A percentile compares a stretch with the other conserved stretches of the same genome.
phyloP scores from a whole-genome alignment of 2,888 invertebrate species.

The Drosophila atripex region DNA sequence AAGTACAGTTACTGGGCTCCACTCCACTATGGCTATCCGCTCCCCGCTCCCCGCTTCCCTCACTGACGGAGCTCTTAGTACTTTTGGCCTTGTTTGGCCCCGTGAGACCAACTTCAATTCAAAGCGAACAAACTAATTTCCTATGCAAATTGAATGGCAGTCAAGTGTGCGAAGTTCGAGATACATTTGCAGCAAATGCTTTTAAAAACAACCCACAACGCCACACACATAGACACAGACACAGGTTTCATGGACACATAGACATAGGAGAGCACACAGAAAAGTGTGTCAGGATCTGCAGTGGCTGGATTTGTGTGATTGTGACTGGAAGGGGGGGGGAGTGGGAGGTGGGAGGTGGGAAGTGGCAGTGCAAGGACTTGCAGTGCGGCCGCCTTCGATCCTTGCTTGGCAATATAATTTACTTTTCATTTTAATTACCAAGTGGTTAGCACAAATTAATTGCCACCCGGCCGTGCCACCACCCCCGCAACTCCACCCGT shows the following conservation, averaged over 20 bases:
- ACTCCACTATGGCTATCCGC: background rate
- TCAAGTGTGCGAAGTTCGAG: conserved; percentile 81
- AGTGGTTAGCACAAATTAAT: conserved; percentile 76
- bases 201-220: conserved; percentile 65
- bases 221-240: conserved; percentile 8
- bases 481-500: conserved; percentile 3
- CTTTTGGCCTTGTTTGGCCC: conserved; percentile 75
- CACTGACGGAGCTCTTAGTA: conserved; percentile 39
- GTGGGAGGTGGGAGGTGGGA: too few relatives aligned
- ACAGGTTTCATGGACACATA: background rate
- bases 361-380: conserved; percentile 8
- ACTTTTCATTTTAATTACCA: conserved; percentile 77
- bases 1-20: background rate
- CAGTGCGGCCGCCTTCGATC: conserved; percentile 10
- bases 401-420: conserved; percentile 65
- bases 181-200: conserved; percentile 79
- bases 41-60: background rate
- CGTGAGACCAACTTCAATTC: conserved; percentile 79
- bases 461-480: conserved; percentile 52
- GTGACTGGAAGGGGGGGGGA: background rate
- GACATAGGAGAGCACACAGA: background rate
- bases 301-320: conserved; percentile 26
- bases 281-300: conserved; percentile 59
- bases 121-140: conserved; percentile 81
- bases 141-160: conserved; percentile 82